phyloP scores from a whole-genome alignment of 2,888 invertebrate genomes.

The Aquatica leii region DNA sequence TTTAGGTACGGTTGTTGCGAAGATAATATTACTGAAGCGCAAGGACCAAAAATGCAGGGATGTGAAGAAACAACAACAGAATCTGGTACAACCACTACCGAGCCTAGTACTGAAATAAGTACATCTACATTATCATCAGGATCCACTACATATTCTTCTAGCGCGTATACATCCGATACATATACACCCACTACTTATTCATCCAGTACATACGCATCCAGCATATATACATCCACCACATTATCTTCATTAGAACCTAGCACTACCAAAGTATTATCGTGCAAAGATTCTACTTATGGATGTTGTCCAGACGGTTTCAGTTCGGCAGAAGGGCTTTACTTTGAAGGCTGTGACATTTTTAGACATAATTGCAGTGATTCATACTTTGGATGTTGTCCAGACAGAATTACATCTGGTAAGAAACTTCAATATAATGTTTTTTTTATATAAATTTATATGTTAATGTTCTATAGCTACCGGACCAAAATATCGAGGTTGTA shows the following conservation, averaged over 20 bases:
- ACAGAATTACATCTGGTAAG: constrained; percentile 70
- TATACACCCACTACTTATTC: no score
- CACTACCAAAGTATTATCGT: constrained; percentile 55
- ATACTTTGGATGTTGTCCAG: constrained; percentile 78
- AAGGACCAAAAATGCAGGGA: constrained; percentile 51
- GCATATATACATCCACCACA: background rate
- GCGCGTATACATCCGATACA: background rate
- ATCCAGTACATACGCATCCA: no score
- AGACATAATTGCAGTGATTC: constrained; percentile 65
- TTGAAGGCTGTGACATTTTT: constrained; percentile 64
- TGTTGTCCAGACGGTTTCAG: constrained; percentile 79
- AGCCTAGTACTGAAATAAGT: constrained; percentile 29
- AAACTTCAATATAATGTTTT: constrained; percentile 14
- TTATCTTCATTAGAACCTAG: no score
- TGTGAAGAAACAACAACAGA: constrained; percentile 47
- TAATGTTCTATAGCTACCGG: constrained; percentile 67
- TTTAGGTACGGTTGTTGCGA: constrained; percentile 84
- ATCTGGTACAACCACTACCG: constrained; percentile 31
- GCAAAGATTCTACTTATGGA: constrained; percentile 69
- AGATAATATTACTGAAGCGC: constrained; percentile 76
- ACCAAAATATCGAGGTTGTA: constrained; percentile 77
- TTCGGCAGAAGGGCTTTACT: constrained; percentile 69
- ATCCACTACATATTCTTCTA: background rate
- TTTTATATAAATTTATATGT: background rate
- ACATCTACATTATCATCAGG: background rate